Evolutionary conservation across 2,113 vertebrate genomes (phyloP), one percentile per base, ranked within the genome.

Genomic region (Macquaria ambigua): DNA sequence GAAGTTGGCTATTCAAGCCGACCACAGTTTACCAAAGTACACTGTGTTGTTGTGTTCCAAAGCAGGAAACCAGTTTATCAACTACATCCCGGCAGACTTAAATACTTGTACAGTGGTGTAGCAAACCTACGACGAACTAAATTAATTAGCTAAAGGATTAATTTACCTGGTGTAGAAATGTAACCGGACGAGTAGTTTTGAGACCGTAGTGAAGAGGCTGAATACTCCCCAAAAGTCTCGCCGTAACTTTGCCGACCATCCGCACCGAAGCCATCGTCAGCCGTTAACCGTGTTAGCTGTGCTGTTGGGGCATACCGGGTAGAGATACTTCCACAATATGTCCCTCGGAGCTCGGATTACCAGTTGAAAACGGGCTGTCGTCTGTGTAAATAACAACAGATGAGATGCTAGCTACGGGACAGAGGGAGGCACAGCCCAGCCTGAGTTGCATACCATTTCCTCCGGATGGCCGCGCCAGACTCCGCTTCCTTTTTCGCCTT

Each of bases 161-260:
- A 20, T 70, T 92, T 92, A 94, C 94, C 93, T 90, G 80, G 4
- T 83, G 91, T 0, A 90, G 88, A 74, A 89, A 83, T 23, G 79
- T 3, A 5, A 74, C 61, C 15, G 83, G 72, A 1, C 80, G 81
- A 16, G 69, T 18, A 6, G 72, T 62, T 62, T 9, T 72, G 12
- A 75, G 31, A 21, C 77, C 74, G 50, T 75, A 20, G 64, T 6
- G 86, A 53, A 85, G 76, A 62, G 80, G 73, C 39, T 50, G 75
- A 74, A 93, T 1, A 88, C 92, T 90, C 89, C 90, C 86, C 21
- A 80, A 71, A 92, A 94, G 91, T 94, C 92, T 87, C 63, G 82
- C 62, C 39, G 88, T 82, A 91, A 94, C 93, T 95, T 94, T 94
- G 15, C 83, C 61, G 58, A 92, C 66, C 64, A 93, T 79, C 87